Percentiles rank a stretch among this genome's conserved stretches.
Evolutionary conservation across 2,888 invertebrate genomes (phyloP).

Genomic region (Strigamia crassipes): DNA sequence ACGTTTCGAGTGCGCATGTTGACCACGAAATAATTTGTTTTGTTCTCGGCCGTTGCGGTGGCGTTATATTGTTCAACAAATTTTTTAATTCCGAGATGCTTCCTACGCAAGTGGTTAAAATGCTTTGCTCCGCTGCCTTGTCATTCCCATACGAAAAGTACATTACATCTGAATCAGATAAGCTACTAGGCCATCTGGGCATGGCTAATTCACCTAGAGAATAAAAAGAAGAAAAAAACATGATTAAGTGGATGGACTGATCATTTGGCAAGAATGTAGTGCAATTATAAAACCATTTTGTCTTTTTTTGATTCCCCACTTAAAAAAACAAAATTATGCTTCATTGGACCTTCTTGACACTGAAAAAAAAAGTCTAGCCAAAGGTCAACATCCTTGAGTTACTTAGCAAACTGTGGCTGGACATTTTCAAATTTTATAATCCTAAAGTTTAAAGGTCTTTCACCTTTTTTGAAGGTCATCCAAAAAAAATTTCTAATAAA

Average conservation of each 20-base stretch:
- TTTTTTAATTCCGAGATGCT: slow-evolving; percentile 71
- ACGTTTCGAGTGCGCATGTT: slow-evolving; percentile 73
- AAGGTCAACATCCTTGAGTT: not conserved
- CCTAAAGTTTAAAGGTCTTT: not conserved
- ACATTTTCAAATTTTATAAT: not conserved
- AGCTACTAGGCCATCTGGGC: slow-evolving; percentile 73
- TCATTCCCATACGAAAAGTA: slow-evolving; percentile 56
- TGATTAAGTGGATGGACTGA: not conserved
- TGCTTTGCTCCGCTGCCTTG: slow-evolving; percentile 66
- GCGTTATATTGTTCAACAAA: not conserved
- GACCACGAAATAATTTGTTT: slow-evolving; percentile 56
- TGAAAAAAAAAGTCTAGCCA: not conserved
- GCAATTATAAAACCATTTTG: slow-evolving; percentile 14
- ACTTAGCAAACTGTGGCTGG: not conserved
- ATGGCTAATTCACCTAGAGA: slow-evolving; percentile 75
- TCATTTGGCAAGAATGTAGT: not conserved
- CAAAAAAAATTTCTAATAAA: too few relatives aligned
- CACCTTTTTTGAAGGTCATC: not conserved
- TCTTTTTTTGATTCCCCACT: not conserved
- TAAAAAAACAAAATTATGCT: slow-evolving; percentile 1
- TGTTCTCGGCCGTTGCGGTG: not conserved
- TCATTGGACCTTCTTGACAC: too few relatives aligned
- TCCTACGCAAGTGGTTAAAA: slow-evolving; percentile 87
- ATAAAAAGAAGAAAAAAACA: slow-evolving; percentile 46
- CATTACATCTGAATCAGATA: slow-evolving; percentile 53